Evolutionary conservation across 2,113 vertebrate species (phyloP).

Genomic region (Hiodon tergisus): DNA sequence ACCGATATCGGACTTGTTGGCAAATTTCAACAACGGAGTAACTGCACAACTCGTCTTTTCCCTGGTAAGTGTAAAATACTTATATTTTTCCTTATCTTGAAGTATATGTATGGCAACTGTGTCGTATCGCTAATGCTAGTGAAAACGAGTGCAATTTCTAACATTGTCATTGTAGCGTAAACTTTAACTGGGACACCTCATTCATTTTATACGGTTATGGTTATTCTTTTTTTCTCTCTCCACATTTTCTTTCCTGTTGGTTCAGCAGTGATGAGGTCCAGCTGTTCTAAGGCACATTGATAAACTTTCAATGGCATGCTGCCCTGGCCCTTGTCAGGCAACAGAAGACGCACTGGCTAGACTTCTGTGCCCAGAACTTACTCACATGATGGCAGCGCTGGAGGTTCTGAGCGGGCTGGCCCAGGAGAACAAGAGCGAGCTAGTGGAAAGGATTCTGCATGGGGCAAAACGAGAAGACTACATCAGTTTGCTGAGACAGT

Average conservation of each 20-base stretch:
- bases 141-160: too few species aligned
- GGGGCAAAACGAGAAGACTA: constrained; percentile 21
- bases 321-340: constrained; percentile 4
- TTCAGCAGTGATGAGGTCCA: background rate
- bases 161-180: too few species aligned
- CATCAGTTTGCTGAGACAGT: constrained; percentile 22
- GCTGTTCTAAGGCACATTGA: background rate
- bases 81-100: too few species aligned
- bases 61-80: background rate
- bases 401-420: constrained; percentile 17
- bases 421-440: constrained; percentile 24
- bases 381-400: constrained; percentile 30
- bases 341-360: constrained; percentile 7
- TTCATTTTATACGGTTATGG: too few species aligned
- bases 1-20: background rate
- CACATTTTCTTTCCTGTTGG: background rate
- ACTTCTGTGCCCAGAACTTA: constrained; percentile 30
- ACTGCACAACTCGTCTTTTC: background rate
- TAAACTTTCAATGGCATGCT: constrained; percentile 13
- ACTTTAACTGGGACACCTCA: too few species aligned
- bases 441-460: constrained; percentile 27
- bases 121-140: too few species aligned
- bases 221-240: too few species aligned
- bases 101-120: too few species aligned
- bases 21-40: background rate